Conservation (phyloP, 2,888 invertebrate genomes). For the Aproaerema taeniolella region DNA sequence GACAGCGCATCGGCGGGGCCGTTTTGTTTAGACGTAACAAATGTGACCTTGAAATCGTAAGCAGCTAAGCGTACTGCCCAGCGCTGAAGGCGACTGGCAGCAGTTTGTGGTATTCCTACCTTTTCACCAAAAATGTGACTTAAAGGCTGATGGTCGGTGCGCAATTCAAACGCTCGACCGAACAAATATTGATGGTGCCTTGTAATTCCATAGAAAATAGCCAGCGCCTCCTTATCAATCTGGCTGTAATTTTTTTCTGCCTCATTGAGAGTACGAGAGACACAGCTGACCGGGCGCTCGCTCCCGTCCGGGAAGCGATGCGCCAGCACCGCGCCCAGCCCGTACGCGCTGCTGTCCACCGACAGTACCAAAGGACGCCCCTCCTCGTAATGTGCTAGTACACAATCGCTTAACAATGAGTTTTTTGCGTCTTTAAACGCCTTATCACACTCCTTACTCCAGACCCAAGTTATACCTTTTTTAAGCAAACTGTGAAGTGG, state of each 20-base stretch:
- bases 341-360: slow-evolving; percentile 22
- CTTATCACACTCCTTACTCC: not conserved
- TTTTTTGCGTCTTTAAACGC: not conserved
- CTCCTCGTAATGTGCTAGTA: slow-evolving; percentile 21
- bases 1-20: slow-evolving; percentile 22
- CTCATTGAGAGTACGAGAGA: slow-evolving; percentile 21
- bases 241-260: slow-evolving; percentile 26
- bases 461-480: not conserved
- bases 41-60: slow-evolving; percentile 28
- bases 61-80: slow-evolving; percentile 32
- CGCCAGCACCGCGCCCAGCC: slow-evolving; percentile 21
- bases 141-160: slow-evolving; percentile 48
- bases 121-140: slow-evolving; percentile 32
- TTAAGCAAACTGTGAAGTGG: not conserved
- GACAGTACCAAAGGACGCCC: slow-evolving; percentile 19
- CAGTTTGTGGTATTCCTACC: slow-evolving; percentile 28
- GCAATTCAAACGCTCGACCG: slow-evolving; percentile 26
- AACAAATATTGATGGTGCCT: slow-evolving; percentile 25
- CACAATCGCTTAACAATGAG: slow-evolving; percentile 1
- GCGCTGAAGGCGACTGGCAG: slow-evolving; percentile 28
- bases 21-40: slow-evolving; percentile 15
- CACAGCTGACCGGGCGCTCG: too few relatives aligned
- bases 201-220: slow-evolving; percentile 21
- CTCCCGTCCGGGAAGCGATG: slow-evolving; percentile 23
- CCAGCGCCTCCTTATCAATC: slow-evolving; percentile 24